phyloP scores from a whole-genome alignment of 2,888 invertebrate genomes.

The Tipula confusa region DNA sequence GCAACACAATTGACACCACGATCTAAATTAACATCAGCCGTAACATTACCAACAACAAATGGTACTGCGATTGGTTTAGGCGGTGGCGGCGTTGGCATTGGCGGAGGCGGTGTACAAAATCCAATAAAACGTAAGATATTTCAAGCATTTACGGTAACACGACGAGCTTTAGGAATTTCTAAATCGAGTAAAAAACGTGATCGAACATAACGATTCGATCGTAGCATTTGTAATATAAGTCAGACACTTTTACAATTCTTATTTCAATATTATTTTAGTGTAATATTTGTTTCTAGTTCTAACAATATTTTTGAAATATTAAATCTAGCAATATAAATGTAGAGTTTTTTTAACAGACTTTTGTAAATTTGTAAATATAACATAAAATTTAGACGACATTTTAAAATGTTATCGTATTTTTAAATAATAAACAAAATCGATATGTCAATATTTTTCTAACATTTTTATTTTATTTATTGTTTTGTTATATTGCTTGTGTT shows the following conservation, averaged over 20 bases:
- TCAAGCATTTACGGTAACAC: slow-evolving; percentile 44
- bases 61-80: slow-evolving; percentile 34
- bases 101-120: slow-evolving; percentile 48
- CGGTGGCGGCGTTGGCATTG: slow-evolving; percentile 40
- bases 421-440: not conserved
- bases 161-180: slow-evolving; percentile 36
- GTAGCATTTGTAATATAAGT: not conserved
- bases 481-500: not conserved
- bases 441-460: not conserved
- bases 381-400: not conserved
- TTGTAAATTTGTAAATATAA: not conserved
- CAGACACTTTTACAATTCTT: not conserved
- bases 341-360: not conserved
- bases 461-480: not conserved
- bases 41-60: slow-evolving; percentile 39
- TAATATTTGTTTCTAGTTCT: not conserved
- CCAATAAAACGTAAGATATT: slow-evolving; percentile 59
- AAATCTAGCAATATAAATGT: not conserved
- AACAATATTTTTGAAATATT: not conserved
- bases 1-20: slow-evolving; percentile 37
- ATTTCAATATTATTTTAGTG: not conserved
- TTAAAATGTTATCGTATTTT: not conserved
- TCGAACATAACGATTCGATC: not conserved
- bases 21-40: slow-evolving; percentile 38
- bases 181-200: not conserved